Evolutionary conservation across 2,113 vertebrate species (phyloP), one percentile per base, ranked within the genome.

Genomic region (Elaphurus davidianus): DNA sequence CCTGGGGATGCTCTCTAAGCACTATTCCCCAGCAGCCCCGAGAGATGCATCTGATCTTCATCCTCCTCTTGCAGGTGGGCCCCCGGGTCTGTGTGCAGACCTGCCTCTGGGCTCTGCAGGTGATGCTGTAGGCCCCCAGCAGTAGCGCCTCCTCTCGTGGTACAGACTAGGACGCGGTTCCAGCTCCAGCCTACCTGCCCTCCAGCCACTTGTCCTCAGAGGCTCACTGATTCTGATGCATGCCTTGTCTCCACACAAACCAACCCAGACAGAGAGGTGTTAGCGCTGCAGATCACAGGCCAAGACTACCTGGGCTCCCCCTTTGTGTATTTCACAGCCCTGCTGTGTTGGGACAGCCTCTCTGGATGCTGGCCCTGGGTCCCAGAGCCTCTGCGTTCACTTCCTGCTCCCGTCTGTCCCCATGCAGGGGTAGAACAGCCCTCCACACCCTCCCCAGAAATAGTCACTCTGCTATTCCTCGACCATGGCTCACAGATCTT

Each of bases 91-190:
- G 30, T 6, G 71, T 28, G 81, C 15, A 57, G 81, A 71, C 33
- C 57, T 3, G 1, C 14, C 19, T 57, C 47, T 0, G 33, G 40
- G 9, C 84, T 25, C 79, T 16, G 13, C 36, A 28, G 52, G 17
- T 19, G 45, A 43, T 4, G 28, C 8, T 5, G 1, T 17, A 84
- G 54, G 30, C 23, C 33, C 0, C 1, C 16, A 28, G 7, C 36
- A 23, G 40, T 64, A 19, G 47, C 1, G 0, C 28, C 1, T 30
- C 7, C 19, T 40, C 67, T n/a, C 57, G n/a, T 6, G 19, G 76
- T 6, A 7, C 11, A 25, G 28, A 30, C 16, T 6, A 17, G 13
- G 9, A 19, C 0, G 43, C 0, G 0, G 2, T 15, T 84, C 54
- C 25, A 28, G 17, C 27, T 76, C 52, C 60, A 13, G 71, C 13